Evolutionary conservation across 1,140 invertebrate genomes (phyloP).

Genomic region (Tetragnatha versicolor): DNA sequence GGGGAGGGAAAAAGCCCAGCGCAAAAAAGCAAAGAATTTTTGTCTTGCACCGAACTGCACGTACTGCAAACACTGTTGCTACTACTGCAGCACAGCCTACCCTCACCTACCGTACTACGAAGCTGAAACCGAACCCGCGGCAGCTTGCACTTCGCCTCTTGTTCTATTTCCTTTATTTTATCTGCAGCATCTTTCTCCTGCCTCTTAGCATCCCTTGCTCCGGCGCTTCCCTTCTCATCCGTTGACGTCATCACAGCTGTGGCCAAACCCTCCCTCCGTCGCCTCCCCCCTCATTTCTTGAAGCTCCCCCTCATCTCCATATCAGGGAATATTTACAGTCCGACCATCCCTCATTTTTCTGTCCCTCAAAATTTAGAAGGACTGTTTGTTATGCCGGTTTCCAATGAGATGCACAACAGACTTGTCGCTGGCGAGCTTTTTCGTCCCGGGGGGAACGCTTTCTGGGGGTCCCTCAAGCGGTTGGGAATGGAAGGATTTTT

Average conservation of each 20-base stretch:
- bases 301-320: conserved; percentile 47
- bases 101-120: conserved; percentile 5
- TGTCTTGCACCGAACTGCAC: conserved; percentile 51
- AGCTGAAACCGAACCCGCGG: conserved; percentile 45
- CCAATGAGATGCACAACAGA: conserved; percentile 25
- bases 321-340: conserved; percentile 47
- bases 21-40: conserved; percentile 46
- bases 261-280: conserved; percentile 38
- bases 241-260: conserved; percentile 54
- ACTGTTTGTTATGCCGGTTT: conserved; percentile 28
- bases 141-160: conserved; percentile 41
- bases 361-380: conserved; percentile 34
- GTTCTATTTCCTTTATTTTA: conserved; percentile 55
- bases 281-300: conserved; percentile 44
- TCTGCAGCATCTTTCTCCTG: conserved; percentile 53
- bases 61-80: conserved; percentile 53
- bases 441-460: too few species aligned
- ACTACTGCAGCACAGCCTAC: conserved; percentile 8
- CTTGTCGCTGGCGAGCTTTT: too few species aligned
- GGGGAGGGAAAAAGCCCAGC: conserved; percentile 22
- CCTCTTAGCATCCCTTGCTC: conserved; percentile 52
- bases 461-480: too few species aligned
- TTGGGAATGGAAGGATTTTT: too few species aligned
- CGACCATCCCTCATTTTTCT: not conserved
- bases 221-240: conserved; percentile 49